phyloP scores from a whole-genome alignment of 2,888 invertebrate species.

The Salpingus planirostris region DNA sequence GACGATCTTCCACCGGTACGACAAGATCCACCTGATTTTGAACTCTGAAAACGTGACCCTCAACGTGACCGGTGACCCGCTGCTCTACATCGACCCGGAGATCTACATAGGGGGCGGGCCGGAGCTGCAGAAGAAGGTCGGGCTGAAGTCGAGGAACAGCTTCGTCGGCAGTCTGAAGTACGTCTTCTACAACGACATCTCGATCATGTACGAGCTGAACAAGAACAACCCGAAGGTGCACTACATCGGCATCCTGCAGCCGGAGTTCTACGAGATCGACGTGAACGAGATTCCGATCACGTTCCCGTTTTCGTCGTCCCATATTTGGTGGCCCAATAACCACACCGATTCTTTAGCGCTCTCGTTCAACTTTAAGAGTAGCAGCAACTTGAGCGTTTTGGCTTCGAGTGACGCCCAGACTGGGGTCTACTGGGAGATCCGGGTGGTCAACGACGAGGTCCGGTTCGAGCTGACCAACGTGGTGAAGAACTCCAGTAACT shows the following conservation, averaged over 20 bases:
- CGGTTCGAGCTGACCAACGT: conserved; percentile 72
- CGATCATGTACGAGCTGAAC: conserved; percentile 80
- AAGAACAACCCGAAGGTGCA: conserved; percentile 71
- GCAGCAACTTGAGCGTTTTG: conserved; percentile 68
- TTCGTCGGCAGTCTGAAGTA: conserved; percentile 78
- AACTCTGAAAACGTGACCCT: conserved; percentile 63
- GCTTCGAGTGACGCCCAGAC: conserved; percentile 75
- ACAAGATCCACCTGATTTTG: conserved; percentile 62
- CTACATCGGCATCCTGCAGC: conserved; percentile 54
- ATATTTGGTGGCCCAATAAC: conserved; percentile 82
- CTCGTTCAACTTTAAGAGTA: conserved; percentile 81
- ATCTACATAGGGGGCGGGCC: conserved; percentile 77
- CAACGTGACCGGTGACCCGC: conserved; percentile 62
- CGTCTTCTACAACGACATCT: conserved; percentile 88
- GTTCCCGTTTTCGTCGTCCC: conserved; percentile 82
- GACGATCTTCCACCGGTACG: conserved; percentile 73
- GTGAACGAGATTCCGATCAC: conserved; percentile 85
- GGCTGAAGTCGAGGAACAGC: conserved; percentile 47
- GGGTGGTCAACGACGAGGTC: conserved; percentile 76
- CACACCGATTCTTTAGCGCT: conserved; percentile 64
- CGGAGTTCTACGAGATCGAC: conserved; percentile 75
- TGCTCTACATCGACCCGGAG: conserved; percentile 86
- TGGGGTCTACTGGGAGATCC: conserved; percentile 82
- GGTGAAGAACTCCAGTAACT: conserved; percentile 66
- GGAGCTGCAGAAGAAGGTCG: conserved; percentile 72